These are phyloP conservation scores for Polylopha cassiicola DNA, from an alignment of 2,888 invertebrate species.

Conservation along the genomic window DNA sequence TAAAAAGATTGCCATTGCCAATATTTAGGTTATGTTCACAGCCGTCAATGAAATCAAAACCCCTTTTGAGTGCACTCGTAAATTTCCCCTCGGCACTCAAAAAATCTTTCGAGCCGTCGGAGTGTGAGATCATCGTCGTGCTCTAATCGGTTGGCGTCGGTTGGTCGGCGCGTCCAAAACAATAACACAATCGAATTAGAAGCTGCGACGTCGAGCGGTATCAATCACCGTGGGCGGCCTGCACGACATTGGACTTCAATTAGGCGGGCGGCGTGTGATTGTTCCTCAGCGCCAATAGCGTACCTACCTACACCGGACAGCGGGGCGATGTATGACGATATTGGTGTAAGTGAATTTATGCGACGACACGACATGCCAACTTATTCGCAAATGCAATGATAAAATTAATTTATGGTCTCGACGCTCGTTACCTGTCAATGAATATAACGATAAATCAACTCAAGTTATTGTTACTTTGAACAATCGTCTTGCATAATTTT, in stretches of 20 bases:
- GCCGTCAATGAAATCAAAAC: constrained; percentile 36
- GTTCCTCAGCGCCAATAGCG: constrained; percentile 16
- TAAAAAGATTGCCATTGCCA: too few species aligned
- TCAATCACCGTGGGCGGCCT: constrained; percentile 73
- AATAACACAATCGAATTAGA: constrained; percentile 72
- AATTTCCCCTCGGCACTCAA: too few species aligned
- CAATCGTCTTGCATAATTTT: too few species aligned
- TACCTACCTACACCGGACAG: neutral
- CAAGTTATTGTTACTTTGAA: too few species aligned
- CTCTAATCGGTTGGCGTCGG: constrained; percentile 5
- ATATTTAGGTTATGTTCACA: neutral
- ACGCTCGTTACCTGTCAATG: too few species aligned
- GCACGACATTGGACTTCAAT: constrained; percentile 76
- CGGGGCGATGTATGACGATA: too few species aligned
- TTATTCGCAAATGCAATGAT: too few species aligned
- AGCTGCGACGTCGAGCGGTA: constrained; percentile 60
- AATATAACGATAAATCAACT: too few species aligned
- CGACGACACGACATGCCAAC: too few species aligned
- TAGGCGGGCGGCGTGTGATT: constrained; percentile 72
- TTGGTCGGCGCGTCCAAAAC: constrained; percentile 52
- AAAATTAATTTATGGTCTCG: too few species aligned
- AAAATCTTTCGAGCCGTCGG: constrained; percentile 29
- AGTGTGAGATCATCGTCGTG: constrained; percentile 7
- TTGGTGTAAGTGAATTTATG: too few species aligned
- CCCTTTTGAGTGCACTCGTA: too few species aligned